Percentiles rank a stretch among this genome's conserved stretches.
phyloP scores from a whole-genome alignment of 2,113 vertebrate genomes.

The Elachura formosa region DNA sequence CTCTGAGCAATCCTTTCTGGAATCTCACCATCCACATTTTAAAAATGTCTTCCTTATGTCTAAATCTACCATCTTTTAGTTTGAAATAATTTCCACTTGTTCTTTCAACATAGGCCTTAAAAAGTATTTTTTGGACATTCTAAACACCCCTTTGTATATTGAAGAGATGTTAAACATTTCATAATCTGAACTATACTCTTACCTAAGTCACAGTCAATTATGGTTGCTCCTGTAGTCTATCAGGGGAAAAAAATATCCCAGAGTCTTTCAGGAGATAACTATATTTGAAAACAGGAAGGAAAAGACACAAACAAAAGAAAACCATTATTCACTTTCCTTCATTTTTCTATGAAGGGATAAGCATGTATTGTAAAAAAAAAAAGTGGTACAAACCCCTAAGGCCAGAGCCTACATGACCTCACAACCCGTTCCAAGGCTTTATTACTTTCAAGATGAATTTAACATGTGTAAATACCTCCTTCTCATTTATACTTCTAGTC shows the following conservation, averaged over 20 bases:
- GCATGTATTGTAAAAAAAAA: neutral
- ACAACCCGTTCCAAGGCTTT: neutral
- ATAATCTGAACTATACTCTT: neutral
- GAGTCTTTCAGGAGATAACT: neutral
- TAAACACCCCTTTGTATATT: neutral
- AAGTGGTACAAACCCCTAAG: neutral
- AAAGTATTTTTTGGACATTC: neutral
- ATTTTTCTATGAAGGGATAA: neutral
- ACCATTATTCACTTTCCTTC: neutral
- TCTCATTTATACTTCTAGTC: neutral
- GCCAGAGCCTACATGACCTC: neutral
- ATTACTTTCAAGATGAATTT: neutral
- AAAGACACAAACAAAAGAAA: neutral
- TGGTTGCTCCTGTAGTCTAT: neutral
- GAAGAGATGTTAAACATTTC: neutral
- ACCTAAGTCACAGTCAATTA: neutral
- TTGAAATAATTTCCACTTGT: neutral
- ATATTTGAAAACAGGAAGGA: neutral
- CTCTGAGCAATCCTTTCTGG: neutral
- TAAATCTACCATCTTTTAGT: neutral
- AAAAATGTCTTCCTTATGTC: neutral
- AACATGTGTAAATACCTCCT: neutral
- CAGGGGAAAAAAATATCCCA: neutral
- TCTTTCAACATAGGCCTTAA: neutral
- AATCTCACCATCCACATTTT: neutral